A percentile compares a stretch with the other conserved stretches of the same genome.
Conservation (phyloP, 2,888 invertebrate species). For the Gastrophysa polygoni region DNA sequence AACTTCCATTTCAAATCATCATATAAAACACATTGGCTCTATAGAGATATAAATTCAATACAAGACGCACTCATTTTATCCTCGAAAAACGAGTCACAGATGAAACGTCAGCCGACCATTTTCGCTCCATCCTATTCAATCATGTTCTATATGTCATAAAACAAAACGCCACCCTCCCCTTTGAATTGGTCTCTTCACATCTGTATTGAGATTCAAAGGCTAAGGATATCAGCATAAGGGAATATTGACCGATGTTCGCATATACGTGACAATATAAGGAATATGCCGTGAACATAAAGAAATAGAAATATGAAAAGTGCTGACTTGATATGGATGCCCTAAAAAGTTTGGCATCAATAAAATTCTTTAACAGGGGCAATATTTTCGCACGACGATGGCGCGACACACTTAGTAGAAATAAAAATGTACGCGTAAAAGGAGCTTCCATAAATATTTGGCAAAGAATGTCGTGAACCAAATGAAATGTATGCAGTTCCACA, state of each 20-base stretch:
- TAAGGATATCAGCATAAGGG: background rate
- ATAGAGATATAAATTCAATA: no score
- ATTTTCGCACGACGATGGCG: slow-evolving; percentile 27
- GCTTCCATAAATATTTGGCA: slow-evolving; percentile 34
- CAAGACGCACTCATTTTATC: no score
- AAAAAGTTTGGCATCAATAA: slow-evolving; percentile 39
- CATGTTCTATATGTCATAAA: background rate
- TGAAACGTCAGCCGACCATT: background rate
- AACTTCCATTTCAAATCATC: no score
- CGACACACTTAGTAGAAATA: slow-evolving; percentile 48
- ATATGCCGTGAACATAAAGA: slow-evolving; percentile 21
- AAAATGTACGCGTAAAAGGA: slow-evolving; percentile 42
- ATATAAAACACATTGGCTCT: no score
- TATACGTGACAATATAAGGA: slow-evolving; percentile 14
- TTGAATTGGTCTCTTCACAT: background rate
- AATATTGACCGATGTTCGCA: slow-evolving; percentile 5
- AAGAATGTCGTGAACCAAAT: slow-evolving; percentile 46
- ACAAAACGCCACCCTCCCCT: background rate
- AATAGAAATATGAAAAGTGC: slow-evolving; percentile 17
- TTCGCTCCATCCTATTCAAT: background rate
- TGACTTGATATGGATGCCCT: slow-evolving; percentile 21
- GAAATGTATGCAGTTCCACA: slow-evolving; percentile 48
- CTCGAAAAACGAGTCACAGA: background rate
- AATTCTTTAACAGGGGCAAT: slow-evolving; percentile 35
- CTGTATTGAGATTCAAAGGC: background rate